Percentiles rank a stretch among this genome's conserved stretches.
Conservation (phyloP, 2,797 vertebrate species). For the Thaleichthys pacificus region DNA sequence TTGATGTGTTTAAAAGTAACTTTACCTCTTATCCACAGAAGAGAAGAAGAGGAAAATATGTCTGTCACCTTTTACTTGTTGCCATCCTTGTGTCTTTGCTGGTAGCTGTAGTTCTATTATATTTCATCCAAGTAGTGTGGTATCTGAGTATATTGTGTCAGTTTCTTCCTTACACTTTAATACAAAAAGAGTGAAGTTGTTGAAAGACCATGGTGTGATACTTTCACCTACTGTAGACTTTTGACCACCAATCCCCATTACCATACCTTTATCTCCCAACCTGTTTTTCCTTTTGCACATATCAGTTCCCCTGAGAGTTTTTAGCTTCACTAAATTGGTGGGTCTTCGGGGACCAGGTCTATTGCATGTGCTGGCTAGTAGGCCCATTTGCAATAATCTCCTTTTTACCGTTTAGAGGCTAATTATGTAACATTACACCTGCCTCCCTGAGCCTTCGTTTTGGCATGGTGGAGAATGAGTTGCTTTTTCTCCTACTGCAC, state of each 20-base stretch:
- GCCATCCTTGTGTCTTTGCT: background rate
- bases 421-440: conserved; percentile 87
- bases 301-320: conserved; percentile 61
- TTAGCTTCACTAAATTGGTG: conserved; percentile 63
- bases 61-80: conserved; percentile 28
- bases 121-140: background rate
- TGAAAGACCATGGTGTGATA: background rate
- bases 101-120: background rate
- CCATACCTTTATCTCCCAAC: conserved; percentile 37
- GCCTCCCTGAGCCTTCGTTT: conserved; percentile 75
- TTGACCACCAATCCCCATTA: background rate
- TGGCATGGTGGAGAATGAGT: conserved; percentile 68
- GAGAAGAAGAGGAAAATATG: conserved; percentile 28
- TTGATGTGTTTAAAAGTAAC: conserved; percentile 39
- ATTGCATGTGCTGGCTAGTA: conserved; percentile 78
- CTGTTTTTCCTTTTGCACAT: conserved; percentile 65
- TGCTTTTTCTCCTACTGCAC: conserved; percentile 51
- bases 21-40: conserved; percentile 33
- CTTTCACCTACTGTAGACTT: background rate
- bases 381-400: conserved; percentile 82
- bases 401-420: conserved; percentile 85
- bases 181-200: conserved; percentile 21
- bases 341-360: conserved; percentile 68
- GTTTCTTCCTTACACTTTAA: conserved; percentile 12
- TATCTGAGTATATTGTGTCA: conserved; percentile 23